Evolutionary conservation across 2,113 vertebrate species (phyloP).

Genomic region (Myotis davidii): DNA sequence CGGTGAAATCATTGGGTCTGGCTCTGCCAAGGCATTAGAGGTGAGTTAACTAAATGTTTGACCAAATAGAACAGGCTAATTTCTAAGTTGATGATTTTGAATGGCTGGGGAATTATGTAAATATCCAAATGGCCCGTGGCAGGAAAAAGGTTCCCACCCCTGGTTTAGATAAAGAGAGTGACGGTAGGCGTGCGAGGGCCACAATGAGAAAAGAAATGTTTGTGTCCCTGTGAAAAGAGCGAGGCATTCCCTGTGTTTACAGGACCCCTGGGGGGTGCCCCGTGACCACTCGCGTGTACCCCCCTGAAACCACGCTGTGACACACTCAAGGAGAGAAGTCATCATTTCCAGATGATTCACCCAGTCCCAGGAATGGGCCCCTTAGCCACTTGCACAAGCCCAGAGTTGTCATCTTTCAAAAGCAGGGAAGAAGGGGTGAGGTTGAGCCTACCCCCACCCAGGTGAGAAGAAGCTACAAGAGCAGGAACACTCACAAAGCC

Average conservation of each 20-base stretch:
- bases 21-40: too few species aligned
- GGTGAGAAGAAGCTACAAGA: constrained; percentile 34
- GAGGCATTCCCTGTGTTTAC: not conserved
- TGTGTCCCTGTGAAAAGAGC: not conserved
- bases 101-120: too few species aligned
- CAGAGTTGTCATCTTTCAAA: constrained; percentile 72
- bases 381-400: constrained; percentile 55
- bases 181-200: not conserved
- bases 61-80: too few species aligned
- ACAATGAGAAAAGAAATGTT: not conserved
- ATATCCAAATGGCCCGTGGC: too few species aligned
- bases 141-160: too few species aligned
- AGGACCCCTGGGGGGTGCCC: not conserved
- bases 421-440: constrained; percentile 51
- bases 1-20: too few species aligned
- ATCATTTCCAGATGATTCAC: constrained; percentile 62
- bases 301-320: not conserved
- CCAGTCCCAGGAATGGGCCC: not conserved
- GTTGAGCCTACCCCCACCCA: constrained; percentile 55
- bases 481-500: constrained; percentile 73
- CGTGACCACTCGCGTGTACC: not conserved
- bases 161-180: not conserved
- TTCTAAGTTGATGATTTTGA: too few species aligned
- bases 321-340: not conserved
- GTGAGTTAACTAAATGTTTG: too few species aligned